phyloP scores from a whole-genome alignment of 2,888 invertebrate genomes.

The Drosophila macrospina region DNA sequence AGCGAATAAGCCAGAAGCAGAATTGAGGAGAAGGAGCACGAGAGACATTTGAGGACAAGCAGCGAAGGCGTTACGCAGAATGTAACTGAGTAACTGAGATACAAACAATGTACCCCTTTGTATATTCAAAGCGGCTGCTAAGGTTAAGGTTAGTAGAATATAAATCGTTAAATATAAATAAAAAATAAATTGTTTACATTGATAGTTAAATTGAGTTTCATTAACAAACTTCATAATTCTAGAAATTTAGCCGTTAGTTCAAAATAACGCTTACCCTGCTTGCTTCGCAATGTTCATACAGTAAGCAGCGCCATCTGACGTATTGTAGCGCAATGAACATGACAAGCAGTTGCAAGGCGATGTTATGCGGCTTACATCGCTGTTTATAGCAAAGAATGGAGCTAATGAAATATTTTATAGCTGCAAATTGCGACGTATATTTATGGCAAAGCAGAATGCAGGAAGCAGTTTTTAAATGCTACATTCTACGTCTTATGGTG shows the following conservation, averaged over 20 bases:
- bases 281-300: not conserved
- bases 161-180: too few relatives aligned
- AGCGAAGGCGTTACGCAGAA: not conserved
- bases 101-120: too few relatives aligned
- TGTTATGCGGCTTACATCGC: conserved; percentile 11
- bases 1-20: conserved; percentile 39
- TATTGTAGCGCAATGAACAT: not conserved
- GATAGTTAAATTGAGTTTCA: not conserved
- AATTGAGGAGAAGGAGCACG: not conserved
- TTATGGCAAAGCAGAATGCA: too few relatives aligned
- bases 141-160: too few relatives aligned
- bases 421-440: too few relatives aligned
- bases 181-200: not conserved
- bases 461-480: not conserved
- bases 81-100: not conserved
- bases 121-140: not conserved
- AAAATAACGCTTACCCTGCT: not conserved
- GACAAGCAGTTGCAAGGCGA: not conserved
- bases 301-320: conserved; percentile 8
- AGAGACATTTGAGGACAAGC: not conserved
- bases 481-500: not conserved
- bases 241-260: not conserved
- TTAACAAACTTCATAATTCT: not conserved
- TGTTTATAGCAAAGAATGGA: not conserved
- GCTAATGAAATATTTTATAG: too few relatives aligned